A percentile compares a stretch with the other conserved stretches of the same genome.
Conservation (phyloP, 1,140 invertebrate species). For the Aphaenogaster ashmeadi region DNA sequence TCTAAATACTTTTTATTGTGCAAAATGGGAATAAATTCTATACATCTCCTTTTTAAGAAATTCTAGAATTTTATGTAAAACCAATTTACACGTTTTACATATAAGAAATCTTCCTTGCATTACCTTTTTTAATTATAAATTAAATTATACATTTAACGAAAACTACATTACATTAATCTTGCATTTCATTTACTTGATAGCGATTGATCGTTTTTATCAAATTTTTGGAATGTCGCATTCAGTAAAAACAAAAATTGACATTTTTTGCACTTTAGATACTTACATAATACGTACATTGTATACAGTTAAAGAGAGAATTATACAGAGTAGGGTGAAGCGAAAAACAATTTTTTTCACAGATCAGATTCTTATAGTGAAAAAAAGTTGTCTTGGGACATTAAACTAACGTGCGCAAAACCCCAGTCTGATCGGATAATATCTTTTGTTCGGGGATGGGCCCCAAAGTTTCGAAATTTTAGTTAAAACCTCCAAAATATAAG, state of each 20-base stretch:
- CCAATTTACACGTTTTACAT: not conserved
- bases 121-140: not conserved
- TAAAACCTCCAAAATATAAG: too few species aligned
- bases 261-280: not conserved
- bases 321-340: too few species aligned
- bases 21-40: not conserved
- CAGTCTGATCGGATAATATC: too few species aligned
- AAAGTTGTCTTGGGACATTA: too few species aligned
- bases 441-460: too few species aligned
- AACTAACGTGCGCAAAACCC: too few species aligned
- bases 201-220: not conserved
- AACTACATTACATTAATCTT: not conserved
- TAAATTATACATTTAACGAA: not conserved
- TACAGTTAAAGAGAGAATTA: not conserved
- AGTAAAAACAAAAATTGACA: slow-evolving; percentile 4
- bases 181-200: not conserved
- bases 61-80: not conserved
- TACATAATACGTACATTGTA: slow-evolving; percentile 24
- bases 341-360: too few species aligned
- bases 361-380: too few species aligned
- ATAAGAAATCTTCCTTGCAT: not conserved
- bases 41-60: not conserved
- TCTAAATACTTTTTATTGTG: slow-evolving; percentile 15
- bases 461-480: too few species aligned
- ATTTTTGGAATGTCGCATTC: slow-evolving; percentile 12